These are phyloP conservation scores for Digitonthophagus gazella DNA, from an alignment of 2,888 invertebrate species.

Conservation along the genomic window DNA sequence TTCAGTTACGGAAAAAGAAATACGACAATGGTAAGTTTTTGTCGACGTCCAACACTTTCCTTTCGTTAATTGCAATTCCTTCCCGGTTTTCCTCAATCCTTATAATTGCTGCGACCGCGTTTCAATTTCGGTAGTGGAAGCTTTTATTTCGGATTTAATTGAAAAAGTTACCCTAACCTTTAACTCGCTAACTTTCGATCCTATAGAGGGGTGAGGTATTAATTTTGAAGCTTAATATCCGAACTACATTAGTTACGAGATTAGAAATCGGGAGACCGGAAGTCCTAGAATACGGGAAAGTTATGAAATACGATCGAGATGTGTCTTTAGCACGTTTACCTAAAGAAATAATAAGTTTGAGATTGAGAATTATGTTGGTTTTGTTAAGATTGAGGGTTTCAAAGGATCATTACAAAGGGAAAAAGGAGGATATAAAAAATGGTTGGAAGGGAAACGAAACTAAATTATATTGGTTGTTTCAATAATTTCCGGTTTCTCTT, in stretches of 20 bases:
- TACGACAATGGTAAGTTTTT: constrained; percentile 77
- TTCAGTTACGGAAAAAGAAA: constrained; percentile 83
- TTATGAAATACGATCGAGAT: not conserved
- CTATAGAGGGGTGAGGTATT: not conserved
- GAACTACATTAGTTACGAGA: not conserved
- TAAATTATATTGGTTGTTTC: not conserved
- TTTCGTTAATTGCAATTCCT: not conserved
- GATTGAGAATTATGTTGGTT: no score
- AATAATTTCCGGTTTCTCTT: not conserved
- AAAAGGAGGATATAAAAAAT: no score
- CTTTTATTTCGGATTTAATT: not conserved
- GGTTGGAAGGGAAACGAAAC: not conserved
- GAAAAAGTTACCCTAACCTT: not conserved
- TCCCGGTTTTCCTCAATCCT: not conserved
- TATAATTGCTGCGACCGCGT: not conserved
- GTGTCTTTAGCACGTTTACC: not conserved
- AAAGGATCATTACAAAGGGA: no score
- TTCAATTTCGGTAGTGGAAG: not conserved
- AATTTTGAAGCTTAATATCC: not conserved
- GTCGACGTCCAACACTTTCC: not conserved
- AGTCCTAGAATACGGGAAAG: not conserved
- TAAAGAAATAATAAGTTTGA: not conserved
- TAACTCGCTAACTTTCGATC: not conserved
- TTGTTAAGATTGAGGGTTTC: no score
- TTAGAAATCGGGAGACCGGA: not conserved